Evolutionary conservation across 2,888 invertebrate genomes (phyloP).

Genomic region (Pollenia griseotomentosa): DNA sequence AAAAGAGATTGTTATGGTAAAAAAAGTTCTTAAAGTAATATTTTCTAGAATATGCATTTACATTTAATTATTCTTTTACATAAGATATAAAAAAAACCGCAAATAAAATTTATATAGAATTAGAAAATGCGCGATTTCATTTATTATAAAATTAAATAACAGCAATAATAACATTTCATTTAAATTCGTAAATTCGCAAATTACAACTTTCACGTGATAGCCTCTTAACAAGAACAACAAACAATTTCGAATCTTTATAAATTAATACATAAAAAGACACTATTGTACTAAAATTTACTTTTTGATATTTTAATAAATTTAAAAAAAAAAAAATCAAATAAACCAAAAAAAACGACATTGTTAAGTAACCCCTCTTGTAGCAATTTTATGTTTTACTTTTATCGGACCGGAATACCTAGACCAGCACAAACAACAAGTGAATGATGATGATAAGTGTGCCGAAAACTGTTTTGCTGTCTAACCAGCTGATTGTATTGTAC

Average conservation of each 20-base stretch:
- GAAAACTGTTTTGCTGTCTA: constrained; percentile 34
- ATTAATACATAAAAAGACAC: background rate
- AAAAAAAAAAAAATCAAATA: background rate
- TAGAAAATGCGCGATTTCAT: no score
- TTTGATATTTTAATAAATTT: background rate
- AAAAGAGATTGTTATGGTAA: no score
- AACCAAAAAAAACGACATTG: background rate
- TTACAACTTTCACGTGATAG: no score
- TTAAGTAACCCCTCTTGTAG: background rate
- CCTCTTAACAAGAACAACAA: background rate
- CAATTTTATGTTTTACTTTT: background rate
- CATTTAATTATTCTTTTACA: no score
- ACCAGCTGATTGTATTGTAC: constrained; percentile 56
- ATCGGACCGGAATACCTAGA: constrained; percentile 16
- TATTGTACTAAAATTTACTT: constrained; percentile 14
- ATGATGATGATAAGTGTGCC: constrained; percentile 39
- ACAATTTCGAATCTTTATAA: constrained; percentile 4
- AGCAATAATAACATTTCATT: background rate
- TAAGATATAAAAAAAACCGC: no score
- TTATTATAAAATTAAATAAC: no score
- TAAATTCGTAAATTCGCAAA: constrained; percentile 16
- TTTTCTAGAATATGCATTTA: no score
- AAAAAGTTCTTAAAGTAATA: no score
- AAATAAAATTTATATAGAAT: no score
- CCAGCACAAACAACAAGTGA: background rate